phyloP scores from a whole-genome alignment of 2,113 vertebrate species.

The Semnornis frantzii region DNA sequence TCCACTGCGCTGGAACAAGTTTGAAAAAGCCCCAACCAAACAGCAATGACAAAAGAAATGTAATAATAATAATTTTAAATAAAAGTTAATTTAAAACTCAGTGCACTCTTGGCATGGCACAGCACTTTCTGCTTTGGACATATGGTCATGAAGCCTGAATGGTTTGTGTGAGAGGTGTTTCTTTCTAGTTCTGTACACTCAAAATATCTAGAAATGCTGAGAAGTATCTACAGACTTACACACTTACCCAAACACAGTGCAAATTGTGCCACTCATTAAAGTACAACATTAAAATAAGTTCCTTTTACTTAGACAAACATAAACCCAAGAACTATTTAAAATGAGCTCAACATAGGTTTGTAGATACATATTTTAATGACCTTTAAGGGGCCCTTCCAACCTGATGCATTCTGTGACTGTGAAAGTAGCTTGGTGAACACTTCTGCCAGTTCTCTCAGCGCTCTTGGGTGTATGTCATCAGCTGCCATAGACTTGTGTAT shows the following conservation, averaged over 20 bases:
- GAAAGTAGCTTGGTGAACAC: too few species aligned
- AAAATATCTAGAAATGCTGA: background rate
- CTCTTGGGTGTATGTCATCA: too few species aligned
- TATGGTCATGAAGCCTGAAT: background rate
- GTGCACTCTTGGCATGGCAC: background rate
- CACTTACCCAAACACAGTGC: background rate
- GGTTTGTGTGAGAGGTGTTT: background rate
- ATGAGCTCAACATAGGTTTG: background rate
- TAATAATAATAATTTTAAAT: too few species aligned
- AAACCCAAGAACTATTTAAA: background rate
- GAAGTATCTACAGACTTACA: background rate
- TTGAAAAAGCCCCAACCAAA: background rate
- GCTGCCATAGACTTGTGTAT: too few species aligned
- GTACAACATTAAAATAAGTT: background rate
- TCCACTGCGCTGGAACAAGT: background rate
- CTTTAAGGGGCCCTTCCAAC: background rate
- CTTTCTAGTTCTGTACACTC: background rate
- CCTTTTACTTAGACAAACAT: background rate
- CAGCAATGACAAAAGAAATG: background rate
- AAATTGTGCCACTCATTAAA: background rate
- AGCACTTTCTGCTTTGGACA: background rate
- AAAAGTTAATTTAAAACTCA: too few species aligned
- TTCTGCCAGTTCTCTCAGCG: too few species aligned
- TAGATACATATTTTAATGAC: background rate
- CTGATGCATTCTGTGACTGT: too few species aligned